A percentile compares a stretch with the other conserved stretches of the same genome.
Conservation (phyloP, 2,888 invertebrate species). For the Petrolisthes manimaculis region DNA sequence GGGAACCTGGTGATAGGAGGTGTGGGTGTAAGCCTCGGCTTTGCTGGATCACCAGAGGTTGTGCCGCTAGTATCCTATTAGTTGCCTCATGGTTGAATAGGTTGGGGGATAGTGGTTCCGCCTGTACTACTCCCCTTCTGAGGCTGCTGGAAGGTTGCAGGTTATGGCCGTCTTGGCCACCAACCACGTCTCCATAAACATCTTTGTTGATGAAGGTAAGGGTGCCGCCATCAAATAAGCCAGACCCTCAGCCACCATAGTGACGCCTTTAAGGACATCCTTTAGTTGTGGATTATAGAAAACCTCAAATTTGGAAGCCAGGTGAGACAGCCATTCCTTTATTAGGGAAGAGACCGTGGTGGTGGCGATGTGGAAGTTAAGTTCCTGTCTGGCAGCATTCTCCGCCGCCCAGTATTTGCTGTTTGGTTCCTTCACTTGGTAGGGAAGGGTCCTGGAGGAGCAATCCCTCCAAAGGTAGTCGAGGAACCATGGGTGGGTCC, state of each 20-base stretch:
- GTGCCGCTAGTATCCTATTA: background rate
- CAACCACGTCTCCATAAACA: too few species aligned
- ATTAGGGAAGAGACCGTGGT: background rate
- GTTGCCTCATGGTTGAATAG: background rate
- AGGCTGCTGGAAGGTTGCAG: background rate
- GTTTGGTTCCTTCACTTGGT: too few species aligned
- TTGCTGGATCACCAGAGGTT: background rate
- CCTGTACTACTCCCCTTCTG: background rate
- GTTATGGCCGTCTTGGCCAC: background rate
- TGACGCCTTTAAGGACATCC: background rate
- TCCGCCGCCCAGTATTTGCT: too few species aligned
- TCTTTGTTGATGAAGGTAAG: background rate
- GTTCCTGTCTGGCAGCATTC: too few species aligned
- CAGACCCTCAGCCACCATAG: background rate
- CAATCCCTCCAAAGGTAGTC: too few species aligned
- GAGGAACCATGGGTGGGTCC: too few species aligned
- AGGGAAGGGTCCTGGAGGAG: too few species aligned
- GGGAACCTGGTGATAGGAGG: background rate
- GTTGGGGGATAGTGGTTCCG: background rate
- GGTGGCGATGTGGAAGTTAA: background rate
- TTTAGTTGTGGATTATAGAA: background rate
- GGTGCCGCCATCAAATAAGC: background rate
- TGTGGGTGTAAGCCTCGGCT: background rate
- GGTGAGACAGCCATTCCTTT: background rate
- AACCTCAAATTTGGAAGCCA: background rate